These are phyloP conservation scores for Bagarius yarrelli DNA, from an alignment of 2,113 vertebrate genomes.

Conservation along the genomic window DNA sequence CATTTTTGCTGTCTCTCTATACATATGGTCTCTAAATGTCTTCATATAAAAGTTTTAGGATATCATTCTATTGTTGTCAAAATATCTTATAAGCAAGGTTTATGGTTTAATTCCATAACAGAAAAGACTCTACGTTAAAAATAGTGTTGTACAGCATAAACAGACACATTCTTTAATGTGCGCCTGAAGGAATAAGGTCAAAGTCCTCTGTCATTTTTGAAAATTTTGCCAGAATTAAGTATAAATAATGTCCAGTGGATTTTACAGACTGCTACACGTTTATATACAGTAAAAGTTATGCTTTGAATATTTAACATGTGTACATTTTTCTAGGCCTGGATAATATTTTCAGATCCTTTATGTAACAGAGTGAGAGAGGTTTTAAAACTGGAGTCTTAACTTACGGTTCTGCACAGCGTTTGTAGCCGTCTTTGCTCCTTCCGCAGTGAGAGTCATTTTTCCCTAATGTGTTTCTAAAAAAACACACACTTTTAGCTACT, in stretches of 20 bases:
- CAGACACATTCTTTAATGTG: background rate
- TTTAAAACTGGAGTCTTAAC: conserved; percentile 32
- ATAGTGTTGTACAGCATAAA: background rate
- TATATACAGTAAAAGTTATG: background rate
- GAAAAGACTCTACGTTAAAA: background rate
- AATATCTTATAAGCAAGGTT: too few species aligned
- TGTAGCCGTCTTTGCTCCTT: conserved; percentile 59
- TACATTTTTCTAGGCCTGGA: background rate
- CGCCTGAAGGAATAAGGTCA: background rate
- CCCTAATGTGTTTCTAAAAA: conserved; percentile 66
- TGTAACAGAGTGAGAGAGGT: background rate
- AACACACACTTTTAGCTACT: conserved; percentile 70
- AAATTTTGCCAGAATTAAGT: background rate
- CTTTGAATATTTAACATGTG: background rate
- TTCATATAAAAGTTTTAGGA: too few species aligned
- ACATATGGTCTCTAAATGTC: too few species aligned
- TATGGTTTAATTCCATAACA: too few species aligned
- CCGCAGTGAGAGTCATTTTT: conserved; percentile 73
- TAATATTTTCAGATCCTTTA: conserved; percentile 3
- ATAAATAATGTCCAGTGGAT: background rate
- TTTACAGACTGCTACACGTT: background rate
- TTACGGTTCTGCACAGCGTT: conserved; percentile 68
- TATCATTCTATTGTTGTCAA: too few species aligned
- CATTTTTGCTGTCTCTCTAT: too few species aligned
- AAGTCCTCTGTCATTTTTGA: background rate